Percentiles rank a stretch among this genome's conserved stretches.
Conservation (phyloP, 1,140 invertebrate genomes). For the Trichoplusia ni region DNA sequence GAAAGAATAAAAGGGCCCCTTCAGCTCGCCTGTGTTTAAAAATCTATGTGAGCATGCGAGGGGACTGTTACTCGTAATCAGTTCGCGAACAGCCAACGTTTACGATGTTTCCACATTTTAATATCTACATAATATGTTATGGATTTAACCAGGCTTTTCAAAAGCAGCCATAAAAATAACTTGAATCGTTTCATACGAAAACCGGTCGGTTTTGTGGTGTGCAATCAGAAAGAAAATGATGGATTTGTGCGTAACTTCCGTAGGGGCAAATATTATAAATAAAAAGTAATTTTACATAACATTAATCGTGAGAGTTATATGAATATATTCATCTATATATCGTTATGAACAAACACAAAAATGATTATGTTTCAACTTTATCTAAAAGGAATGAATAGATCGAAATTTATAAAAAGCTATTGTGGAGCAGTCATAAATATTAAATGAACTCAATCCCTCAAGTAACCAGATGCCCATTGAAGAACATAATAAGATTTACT, state of each 20-base stretch:
- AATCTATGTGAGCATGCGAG: conserved; percentile 69
- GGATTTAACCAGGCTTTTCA: conserved; percentile 27
- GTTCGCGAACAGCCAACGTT: conserved; percentile 50
- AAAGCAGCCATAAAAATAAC: conserved; percentile 10
- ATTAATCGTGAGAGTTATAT: too few species aligned
- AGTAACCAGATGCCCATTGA: conserved; percentile 73
- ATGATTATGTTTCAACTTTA: background rate
- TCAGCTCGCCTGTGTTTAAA: conserved; percentile 67
- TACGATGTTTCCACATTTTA: conserved; percentile 42
- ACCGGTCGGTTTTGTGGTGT: conserved; percentile 17
- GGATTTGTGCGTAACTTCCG: conserved; percentile 25
- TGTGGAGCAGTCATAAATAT: conserved; percentile 45
- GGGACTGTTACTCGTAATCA: conserved; percentile 59
- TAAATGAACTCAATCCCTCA: conserved; percentile 61
- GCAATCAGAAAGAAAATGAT: conserved; percentile 17
- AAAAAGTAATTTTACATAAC: too few species aligned
- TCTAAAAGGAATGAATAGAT: background rate
- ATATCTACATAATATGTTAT: conserved; percentile 34
- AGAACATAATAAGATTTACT: conserved; percentile 76
- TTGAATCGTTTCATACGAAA: conserved; percentile 14
- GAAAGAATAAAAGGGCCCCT: conserved; percentile 73
- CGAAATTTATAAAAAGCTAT: conserved; percentile 11
- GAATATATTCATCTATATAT: too few species aligned
- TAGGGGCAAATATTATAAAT: background rate
- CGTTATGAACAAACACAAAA: too few species aligned